Percentiles rank a stretch among this genome's conserved stretches.
phyloP scores from a whole-genome alignment of 1,140 invertebrate species.

The Chrysopa pallens region DNA sequence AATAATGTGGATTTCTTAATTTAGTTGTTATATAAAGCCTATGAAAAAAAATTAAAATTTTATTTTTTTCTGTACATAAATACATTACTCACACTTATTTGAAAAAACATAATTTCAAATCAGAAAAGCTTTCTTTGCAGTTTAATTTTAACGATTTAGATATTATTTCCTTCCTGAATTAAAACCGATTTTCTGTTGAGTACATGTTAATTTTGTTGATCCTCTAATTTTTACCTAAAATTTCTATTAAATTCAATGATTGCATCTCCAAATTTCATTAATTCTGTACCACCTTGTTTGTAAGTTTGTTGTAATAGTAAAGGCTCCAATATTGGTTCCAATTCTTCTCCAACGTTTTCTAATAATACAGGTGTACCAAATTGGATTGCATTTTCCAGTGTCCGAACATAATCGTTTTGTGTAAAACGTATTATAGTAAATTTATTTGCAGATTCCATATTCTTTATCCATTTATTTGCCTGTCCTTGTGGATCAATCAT shows the following conservation, averaged over 20 bases:
- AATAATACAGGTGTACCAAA: slow-evolving; percentile 77
- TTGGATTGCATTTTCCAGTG: slow-evolving; percentile 82
- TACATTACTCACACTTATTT: too few species aligned
- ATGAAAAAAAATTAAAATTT: slow-evolving; percentile 13
- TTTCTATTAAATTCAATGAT: slow-evolving; percentile 68
- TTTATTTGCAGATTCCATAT: slow-evolving; percentile 77
- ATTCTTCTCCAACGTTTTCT: slow-evolving; percentile 74
- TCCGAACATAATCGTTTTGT: slow-evolving; percentile 66
- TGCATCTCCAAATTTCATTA: slow-evolving; percentile 68
- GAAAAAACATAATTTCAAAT: too few species aligned
- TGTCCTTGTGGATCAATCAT: slow-evolving; percentile 93
- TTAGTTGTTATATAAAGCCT: slow-evolving; percentile 93
- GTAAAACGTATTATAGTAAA: slow-evolving; percentile 63
- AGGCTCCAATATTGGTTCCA: slow-evolving; percentile 80
- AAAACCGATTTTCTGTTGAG: slow-evolving; percentile 1
- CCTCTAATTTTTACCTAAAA: slow-evolving; percentile 44
- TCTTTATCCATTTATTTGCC: slow-evolving; percentile 89
- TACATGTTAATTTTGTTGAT: too few species aligned
- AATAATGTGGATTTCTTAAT: slow-evolving; percentile 79
- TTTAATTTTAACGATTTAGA: background rate
- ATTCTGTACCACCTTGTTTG: slow-evolving; percentile 64
- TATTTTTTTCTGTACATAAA: background rate
- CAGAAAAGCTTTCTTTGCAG: slow-evolving; percentile 4
- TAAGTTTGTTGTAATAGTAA: slow-evolving; percentile 76
- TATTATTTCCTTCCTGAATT: slow-evolving; percentile 1